Evolutionary conservation across 2,888 invertebrate genomes (phyloP).

Genomic region (Eubasilissa splendida): DNA sequence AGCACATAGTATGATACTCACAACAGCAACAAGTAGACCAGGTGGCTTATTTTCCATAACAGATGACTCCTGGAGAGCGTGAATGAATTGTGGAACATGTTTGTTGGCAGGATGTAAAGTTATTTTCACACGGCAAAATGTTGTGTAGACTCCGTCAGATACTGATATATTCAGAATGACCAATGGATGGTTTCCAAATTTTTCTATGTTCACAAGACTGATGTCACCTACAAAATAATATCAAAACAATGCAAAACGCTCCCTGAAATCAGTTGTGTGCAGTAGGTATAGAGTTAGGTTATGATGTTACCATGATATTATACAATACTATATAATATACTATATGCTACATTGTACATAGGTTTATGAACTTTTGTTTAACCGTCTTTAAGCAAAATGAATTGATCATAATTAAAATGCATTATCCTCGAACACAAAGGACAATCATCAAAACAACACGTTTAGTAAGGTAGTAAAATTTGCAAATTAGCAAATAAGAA

Average conservation of each 20-base stretch:
- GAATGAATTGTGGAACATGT: constrained; percentile 80
- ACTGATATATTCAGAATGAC: constrained; percentile 87
- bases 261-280: too few relatives aligned
- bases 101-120: constrained; percentile 81
- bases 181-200: constrained; percentile 77
- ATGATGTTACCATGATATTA: too few relatives aligned
- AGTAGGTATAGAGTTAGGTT: too few relatives aligned
- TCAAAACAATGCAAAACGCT: neutral
- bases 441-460: too few relatives aligned
- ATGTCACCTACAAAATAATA: constrained; percentile 71
- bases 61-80: constrained; percentile 78
- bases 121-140: constrained; percentile 81
- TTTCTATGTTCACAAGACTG: constrained; percentile 82
- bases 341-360: too few relatives aligned
- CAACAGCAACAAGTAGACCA: constrained; percentile 78
- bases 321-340: too few relatives aligned
- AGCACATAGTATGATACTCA: constrained; percentile 59
- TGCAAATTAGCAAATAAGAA: too few relatives aligned
- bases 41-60: constrained; percentile 81
- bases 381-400: too few relatives aligned
- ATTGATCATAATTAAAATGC: too few relatives aligned
- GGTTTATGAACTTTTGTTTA: too few relatives aligned
- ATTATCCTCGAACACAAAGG: too few relatives aligned
- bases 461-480: too few relatives aligned
- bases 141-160: constrained; percentile 89